Conservation (phyloP, 2,113 vertebrate species). For the Prunella fulvescens region DNA sequence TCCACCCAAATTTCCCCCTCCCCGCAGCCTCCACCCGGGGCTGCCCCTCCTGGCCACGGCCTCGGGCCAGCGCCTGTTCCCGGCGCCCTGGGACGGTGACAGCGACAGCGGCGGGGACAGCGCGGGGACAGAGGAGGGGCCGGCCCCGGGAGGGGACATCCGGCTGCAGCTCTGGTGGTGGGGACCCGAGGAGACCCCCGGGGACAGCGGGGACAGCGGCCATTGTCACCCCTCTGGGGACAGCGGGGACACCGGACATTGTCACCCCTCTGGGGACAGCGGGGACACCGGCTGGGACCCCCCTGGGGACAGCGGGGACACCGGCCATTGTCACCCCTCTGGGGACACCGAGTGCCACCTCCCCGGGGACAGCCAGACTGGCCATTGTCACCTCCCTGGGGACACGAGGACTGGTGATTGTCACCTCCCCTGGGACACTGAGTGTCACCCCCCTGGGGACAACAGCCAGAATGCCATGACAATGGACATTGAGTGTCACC, state of each 20-base stretch:
- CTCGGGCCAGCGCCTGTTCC: neutral
- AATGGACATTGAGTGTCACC: neutral
- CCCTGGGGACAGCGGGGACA: neutral
- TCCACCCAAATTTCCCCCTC: no score
- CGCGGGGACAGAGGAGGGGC: neutral
- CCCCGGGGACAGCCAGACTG: no score
- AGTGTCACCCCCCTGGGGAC: neutral
- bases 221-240: neutral
- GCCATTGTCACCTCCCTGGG: neutral
- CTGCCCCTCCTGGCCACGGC: neutral
- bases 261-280: neutral
- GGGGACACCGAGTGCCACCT: neutral
- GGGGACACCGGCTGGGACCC: no score
- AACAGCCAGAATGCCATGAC: no score
- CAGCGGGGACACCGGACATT: neutral
- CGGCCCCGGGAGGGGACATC: neutral
- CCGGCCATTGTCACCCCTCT: neutral
- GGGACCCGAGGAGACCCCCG: no score
- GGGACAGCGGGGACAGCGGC: neutral
- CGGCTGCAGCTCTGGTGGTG: neutral
- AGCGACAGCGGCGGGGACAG: neutral
- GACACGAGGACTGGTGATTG: neutral
- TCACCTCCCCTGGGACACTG: neutral
- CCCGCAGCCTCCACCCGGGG: neutral
- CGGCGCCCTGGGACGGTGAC: neutral